Percentiles rank a stretch among this genome's conserved stretches.
phyloP scores from a whole-genome alignment of 2,888 invertebrate genomes.

The Podabrus alpinus region DNA sequence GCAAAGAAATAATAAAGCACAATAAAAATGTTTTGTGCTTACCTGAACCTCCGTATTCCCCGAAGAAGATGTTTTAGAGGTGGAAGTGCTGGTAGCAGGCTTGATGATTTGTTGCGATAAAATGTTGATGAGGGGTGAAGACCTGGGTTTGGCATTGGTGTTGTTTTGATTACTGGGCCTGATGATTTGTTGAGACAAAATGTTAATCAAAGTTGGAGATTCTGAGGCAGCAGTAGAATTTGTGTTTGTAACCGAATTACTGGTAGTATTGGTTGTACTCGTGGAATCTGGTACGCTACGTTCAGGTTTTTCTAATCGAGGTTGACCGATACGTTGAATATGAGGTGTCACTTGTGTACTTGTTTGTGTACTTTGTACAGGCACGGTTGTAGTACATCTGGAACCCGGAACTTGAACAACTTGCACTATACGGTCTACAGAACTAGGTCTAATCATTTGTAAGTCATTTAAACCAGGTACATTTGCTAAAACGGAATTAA shows the following conservation, averaged over 20 bases:
- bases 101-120: conserved; percentile 53
- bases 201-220: conserved; percentile 58
- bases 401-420: conserved; percentile 54
- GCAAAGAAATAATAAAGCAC: not conserved
- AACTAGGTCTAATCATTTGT: conserved; percentile 63
- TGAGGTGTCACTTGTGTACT: conserved; percentile 57
- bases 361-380: conserved; percentile 49
- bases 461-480: conserved; percentile 64
- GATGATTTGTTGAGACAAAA: conserved; percentile 59
- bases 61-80: not conserved
- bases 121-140: conserved; percentile 52
- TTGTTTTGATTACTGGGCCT: conserved; percentile 49
- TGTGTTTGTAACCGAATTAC: conserved; percentile 1
- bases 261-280: conserved; percentile 32
- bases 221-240: conserved; percentile 37
- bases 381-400: conserved; percentile 37
- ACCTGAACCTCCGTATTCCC: conserved; percentile 8
- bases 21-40: not conserved
- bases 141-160: conserved; percentile 40
- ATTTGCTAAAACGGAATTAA: conserved; percentile 55
- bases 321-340: conserved; percentile 57
- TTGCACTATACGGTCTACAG: conserved; percentile 52
- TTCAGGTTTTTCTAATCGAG: conserved; percentile 49
- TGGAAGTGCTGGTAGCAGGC: conserved; percentile 35
- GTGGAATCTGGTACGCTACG: conserved; percentile 18